phyloP scores from a whole-genome alignment of 2,888 invertebrate species.

The Pseudoips prasinana region DNA sequence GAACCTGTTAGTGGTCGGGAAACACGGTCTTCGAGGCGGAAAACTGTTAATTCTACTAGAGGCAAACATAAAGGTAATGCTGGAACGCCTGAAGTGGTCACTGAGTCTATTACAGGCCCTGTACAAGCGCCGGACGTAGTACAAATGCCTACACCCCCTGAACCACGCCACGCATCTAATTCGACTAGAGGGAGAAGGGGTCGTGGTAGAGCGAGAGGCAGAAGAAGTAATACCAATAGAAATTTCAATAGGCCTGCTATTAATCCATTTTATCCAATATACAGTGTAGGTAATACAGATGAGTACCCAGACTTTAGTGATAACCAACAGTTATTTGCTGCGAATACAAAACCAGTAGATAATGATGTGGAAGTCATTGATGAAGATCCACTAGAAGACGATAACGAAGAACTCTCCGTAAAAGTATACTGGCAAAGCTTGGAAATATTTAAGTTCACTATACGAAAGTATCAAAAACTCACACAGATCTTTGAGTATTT shows the following conservation, averaged over 20 bases:
- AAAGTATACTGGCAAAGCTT: constrained; percentile 72
- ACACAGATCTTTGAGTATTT: constrained; percentile 65
- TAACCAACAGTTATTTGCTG: constrained; percentile 47
- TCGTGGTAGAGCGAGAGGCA: constrained; percentile 1
- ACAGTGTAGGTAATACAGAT: constrained; percentile 58
- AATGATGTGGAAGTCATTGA: constrained; percentile 35
- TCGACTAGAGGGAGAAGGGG: constrained; percentile 2
- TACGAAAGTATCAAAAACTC: constrained; percentile 65
- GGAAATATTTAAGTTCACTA: constrained; percentile 60
- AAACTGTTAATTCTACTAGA: constrained; percentile 13
- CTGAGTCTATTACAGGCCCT: no score
- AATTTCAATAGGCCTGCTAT: neutral
- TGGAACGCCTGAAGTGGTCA: neutral
- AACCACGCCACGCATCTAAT: neutral
- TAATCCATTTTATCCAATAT: constrained; percentile 37
- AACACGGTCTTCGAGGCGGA: constrained; percentile 8
- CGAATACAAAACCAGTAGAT: constrained; percentile 6
- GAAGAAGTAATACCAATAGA: neutral
- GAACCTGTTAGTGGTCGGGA: neutral
- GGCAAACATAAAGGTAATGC: constrained; percentile 8
- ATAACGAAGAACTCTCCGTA: constrained; percentile 68
- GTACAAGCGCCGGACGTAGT: neutral
- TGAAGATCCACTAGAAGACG: constrained; percentile 38
- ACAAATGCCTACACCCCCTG: neutral
- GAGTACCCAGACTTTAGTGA: constrained; percentile 60